These are phyloP conservation scores for Phycodurus eques DNA, from an alignment of 2,113 vertebrate genomes.

Conservation along the genomic window DNA sequence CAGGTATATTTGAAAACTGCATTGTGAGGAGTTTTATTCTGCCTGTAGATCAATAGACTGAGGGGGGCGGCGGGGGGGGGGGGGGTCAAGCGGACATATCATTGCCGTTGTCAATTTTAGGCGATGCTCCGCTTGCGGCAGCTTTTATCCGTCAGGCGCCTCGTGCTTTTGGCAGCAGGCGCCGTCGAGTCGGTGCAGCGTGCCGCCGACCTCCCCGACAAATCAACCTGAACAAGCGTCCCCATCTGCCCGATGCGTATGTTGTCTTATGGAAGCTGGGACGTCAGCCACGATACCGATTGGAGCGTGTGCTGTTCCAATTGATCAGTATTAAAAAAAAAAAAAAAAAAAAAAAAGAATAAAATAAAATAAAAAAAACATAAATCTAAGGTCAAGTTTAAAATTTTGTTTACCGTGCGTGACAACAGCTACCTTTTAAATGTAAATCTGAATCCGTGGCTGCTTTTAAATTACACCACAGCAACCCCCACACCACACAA, in stretches of 20 bases:
- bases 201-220: conserved; percentile 58
- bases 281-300: conserved; percentile 50
- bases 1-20: neutral
- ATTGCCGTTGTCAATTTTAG: conserved; percentile 32
- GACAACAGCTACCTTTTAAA: neutral
- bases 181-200: conserved; percentile 61
- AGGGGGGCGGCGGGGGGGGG: neutral
- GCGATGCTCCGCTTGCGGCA: conserved; percentile 39
- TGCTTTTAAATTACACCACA: neutral
- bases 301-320: neutral
- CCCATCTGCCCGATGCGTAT: conserved; percentile 70
- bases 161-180: conserved; percentile 59
- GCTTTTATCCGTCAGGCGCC: conserved; percentile 62
- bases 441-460: neutral
- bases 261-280: conserved; percentile 62
- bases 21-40: neutral
- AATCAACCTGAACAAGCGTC: conserved; percentile 63
- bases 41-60: neutral
- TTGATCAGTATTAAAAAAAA: neutral
- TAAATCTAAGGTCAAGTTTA: neutral
- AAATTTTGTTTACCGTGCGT: neutral
- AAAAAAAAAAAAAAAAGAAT: neutral
- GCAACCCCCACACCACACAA: conserved; percentile 28
- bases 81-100: neutral
- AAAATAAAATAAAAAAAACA: neutral